These are phyloP conservation scores for Serrognathus titanus DNA, from an alignment of 2,888 invertebrate genomes.

Conservation along the genomic window DNA sequence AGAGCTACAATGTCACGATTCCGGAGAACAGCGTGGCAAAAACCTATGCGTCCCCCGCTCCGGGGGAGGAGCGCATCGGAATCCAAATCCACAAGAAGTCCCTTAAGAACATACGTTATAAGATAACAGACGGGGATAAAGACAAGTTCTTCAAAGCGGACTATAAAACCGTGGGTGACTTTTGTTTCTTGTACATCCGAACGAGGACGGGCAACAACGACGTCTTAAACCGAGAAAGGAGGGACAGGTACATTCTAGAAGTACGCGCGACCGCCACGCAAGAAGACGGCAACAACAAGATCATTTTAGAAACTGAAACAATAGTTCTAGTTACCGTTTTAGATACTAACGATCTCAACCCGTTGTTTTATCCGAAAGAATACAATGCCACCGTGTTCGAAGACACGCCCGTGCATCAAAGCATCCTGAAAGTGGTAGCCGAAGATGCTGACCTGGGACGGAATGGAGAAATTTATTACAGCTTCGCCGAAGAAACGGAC, in stretches of 20 bases:
- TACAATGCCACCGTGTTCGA: conserved; percentile 86
- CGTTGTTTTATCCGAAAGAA: conserved; percentile 85
- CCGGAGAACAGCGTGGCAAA: conserved; percentile 90
- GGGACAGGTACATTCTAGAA: conserved; percentile 75
- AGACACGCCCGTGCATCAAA: conserved; percentile 81
- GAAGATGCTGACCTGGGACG: conserved; percentile 95
- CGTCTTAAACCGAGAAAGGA: conserved; percentile 89
- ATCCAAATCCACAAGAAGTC: conserved; percentile 50
- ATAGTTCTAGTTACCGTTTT: conserved; percentile 68
- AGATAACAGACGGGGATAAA: conserved; percentile 82
- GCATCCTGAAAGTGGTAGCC: conserved; percentile 75
- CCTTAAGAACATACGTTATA: conserved; percentile 69
- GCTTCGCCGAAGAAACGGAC: conserved; percentile 75
- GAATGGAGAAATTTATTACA: conserved; percentile 97
- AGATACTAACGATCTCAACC: conserved; percentile 89
- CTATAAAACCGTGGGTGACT: conserved; percentile 85
- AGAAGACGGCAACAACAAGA: conserved; percentile 57
- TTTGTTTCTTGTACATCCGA: conserved; percentile 87
- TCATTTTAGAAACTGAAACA: conserved; percentile 66
- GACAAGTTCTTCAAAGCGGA: conserved; percentile 93
- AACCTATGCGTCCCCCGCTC: conserved; percentile 72
- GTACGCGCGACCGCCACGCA: conserved; percentile 66
- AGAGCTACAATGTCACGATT: conserved; percentile 82
- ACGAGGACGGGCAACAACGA: conserved; percentile 84
- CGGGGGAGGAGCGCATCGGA: conserved; percentile 77